phyloP scores from a whole-genome alignment of 1,140 invertebrate genomes.

The Vanessa tameamea region DNA sequence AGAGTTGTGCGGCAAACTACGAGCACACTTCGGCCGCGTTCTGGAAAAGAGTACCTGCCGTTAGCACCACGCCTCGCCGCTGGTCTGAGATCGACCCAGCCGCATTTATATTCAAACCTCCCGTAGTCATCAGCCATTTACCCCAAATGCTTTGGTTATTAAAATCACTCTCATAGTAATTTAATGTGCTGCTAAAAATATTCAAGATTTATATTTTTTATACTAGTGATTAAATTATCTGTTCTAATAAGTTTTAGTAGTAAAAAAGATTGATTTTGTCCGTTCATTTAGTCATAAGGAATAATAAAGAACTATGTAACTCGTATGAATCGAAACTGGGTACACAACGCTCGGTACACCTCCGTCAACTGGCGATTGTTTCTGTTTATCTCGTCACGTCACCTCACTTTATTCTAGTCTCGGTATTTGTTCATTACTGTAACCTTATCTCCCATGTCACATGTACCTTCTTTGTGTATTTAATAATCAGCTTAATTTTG shows the following conservation, averaged over 20 bases:
- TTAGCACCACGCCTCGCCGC: constrained; percentile 39
- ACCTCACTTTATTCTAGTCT: constrained; percentile 19
- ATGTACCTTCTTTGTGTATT: constrained; percentile 17
- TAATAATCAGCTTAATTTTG: constrained; percentile 15
- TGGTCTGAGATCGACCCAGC: constrained; percentile 26
- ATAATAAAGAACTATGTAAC: neutral
- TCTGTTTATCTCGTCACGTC: constrained; percentile 18
- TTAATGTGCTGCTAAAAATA: constrained; percentile 12
- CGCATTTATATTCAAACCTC: constrained; percentile 27
- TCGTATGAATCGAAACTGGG: neutral
- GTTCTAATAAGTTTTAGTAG: neutral
- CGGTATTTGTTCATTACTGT: neutral
- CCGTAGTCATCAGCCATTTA: constrained; percentile 19
- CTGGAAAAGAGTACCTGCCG: constrained; percentile 90
- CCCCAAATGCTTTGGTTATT: constrained; percentile 17
- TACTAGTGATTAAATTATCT: neutral
- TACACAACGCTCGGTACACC: neutral
- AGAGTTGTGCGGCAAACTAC: constrained; percentile 83
- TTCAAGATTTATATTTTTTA: constrained; percentile 9
- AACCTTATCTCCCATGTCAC: constrained; percentile 4
- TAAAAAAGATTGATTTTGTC: neutral
- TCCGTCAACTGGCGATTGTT: neutral
- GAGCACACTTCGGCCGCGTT: constrained; percentile 90
- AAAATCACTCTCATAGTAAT: constrained; percentile 12
- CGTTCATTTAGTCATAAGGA: neutral